Percentiles rank a stretch among this genome's conserved stretches.
These are phyloP conservation scores for Lochmaea crataegi DNA, from an alignment of 2,888 invertebrate species.

Conservation along the genomic window DNA sequence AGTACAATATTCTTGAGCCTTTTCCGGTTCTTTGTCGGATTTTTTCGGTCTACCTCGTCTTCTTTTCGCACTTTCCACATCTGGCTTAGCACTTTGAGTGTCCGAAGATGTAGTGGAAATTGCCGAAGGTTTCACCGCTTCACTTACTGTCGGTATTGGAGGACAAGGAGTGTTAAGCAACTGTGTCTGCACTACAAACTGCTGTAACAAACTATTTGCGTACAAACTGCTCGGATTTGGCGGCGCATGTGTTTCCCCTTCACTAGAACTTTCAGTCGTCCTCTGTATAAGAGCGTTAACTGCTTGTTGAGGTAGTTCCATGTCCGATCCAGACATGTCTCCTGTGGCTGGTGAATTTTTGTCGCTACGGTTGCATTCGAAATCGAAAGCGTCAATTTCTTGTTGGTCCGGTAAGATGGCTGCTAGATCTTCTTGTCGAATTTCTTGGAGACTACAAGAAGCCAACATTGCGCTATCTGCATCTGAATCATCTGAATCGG, in stretches of 20 bases:
- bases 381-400: slow-evolving; percentile 67
- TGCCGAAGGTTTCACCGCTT: slow-evolving; percentile 52
- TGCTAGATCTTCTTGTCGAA: slow-evolving; percentile 83
- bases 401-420: slow-evolving; percentile 82
- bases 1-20: slow-evolving; percentile 62
- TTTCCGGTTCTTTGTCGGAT: slow-evolving; percentile 59
- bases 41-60: slow-evolving; percentile 73
- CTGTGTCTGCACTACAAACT: slow-evolving; percentile 85
- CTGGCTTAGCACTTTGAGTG: slow-evolving; percentile 62
- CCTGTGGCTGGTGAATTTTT: slow-evolving; percentile 61
- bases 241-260: slow-evolving; percentile 72
- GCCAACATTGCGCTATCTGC: slow-evolving; percentile 70
- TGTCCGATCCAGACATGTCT: slow-evolving; percentile 78
- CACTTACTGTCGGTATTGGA: slow-evolving; percentile 64
- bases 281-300: slow-evolving; percentile 83
- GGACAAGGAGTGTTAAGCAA: slow-evolving; percentile 69
- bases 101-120: slow-evolving; percentile 20
- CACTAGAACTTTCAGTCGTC: slow-evolving; percentile 79
- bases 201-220: slow-evolving; percentile 74
- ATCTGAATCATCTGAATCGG: slow-evolving; percentile 63
- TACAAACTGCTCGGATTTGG: slow-evolving; percentile 59
- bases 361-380: slow-evolving; percentile 60
- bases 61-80: slow-evolving; percentile 64
- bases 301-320: slow-evolving; percentile 79
- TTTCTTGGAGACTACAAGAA: slow-evolving; percentile 73